Evolutionary conservation across 2,888 invertebrate genomes (phyloP).

Genomic region (Eupithecia vulgata): DNA sequence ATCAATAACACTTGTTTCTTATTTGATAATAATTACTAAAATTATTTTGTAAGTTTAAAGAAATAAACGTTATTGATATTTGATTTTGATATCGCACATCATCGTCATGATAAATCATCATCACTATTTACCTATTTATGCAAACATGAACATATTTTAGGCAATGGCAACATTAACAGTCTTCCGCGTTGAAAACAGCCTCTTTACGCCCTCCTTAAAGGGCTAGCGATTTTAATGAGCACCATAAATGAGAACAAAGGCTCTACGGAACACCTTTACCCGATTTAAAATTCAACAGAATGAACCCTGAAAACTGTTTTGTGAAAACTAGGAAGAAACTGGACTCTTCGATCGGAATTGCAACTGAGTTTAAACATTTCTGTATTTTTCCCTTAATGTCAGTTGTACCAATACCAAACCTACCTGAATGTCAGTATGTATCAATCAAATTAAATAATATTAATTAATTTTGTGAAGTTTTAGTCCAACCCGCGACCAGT

Average conservation of each 20-base stretch:
- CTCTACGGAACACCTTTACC: conserved; percentile 36
- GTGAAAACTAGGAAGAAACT: conserved; percentile 2
- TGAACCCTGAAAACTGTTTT: conserved; percentile 25
- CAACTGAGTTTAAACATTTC: not conserved
- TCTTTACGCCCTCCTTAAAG: conserved; percentile 42
- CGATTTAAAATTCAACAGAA: conserved; percentile 39
- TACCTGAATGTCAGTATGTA: too few relatives aligned
- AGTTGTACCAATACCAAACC: not conserved
- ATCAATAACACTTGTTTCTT: too few relatives aligned
- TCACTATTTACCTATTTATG: not conserved
- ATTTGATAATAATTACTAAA: too few relatives aligned
- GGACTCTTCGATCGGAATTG: not conserved
- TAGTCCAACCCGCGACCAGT: not conserved
- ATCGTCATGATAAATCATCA: not conserved
- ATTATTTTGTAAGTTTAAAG: too few relatives aligned
- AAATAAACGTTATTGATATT: too few relatives aligned
- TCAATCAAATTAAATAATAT: too few relatives aligned
- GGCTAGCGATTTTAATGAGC: conserved; percentile 46
- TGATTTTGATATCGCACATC: too few relatives aligned
- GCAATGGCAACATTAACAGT: conserved; percentile 26
- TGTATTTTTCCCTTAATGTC: not conserved
- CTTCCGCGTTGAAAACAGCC: conserved; percentile 36
- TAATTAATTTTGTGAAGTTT: not conserved
- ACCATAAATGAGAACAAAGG: conserved; percentile 49
- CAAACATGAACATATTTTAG: conserved; percentile 30